phyloP scores from a whole-genome alignment of 2,888 invertebrate genomes.

The Cordilura impudica region DNA sequence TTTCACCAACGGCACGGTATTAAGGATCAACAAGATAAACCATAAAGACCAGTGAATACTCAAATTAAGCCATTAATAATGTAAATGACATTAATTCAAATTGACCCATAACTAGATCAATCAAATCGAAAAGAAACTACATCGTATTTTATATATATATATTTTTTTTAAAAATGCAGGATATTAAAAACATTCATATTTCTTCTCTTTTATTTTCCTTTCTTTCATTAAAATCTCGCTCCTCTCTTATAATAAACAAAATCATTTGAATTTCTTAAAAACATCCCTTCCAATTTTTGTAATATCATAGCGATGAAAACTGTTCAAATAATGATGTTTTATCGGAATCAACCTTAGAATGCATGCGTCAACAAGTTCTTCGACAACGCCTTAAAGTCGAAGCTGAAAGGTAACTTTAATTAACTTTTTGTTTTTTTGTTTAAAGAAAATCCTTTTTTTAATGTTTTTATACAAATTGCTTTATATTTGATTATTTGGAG shows the following conservation, averaged over 20 bases:
- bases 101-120: neutral
- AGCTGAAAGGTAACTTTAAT: constrained; percentile 85
- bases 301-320: constrained; percentile 68
- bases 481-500: neutral
- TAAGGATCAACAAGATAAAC: neutral
- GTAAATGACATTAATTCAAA: neutral
- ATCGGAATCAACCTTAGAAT: constrained; percentile 88
- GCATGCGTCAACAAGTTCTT: constrained; percentile 88
- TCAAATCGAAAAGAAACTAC: neutral
- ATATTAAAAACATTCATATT: constrained; percentile 35
- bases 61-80: neutral
- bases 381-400: constrained; percentile 88
- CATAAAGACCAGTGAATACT: neutral
- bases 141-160: no score
- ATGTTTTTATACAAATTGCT: constrained; percentile 58
- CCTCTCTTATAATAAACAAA: neutral
- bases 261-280: constrained; percentile 29
- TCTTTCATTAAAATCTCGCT: constrained; percentile 39
- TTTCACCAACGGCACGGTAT: neutral
- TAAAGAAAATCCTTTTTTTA: constrained; percentile 17
- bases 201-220: constrained; percentile 2
- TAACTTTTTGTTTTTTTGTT: no score
- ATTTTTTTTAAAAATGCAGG: neutral
- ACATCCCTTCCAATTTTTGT: constrained; percentile 18
- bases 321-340: constrained; percentile 82